Evolutionary conservation across 2,113 vertebrate species (phyloP), one percentile per base, ranked within the genome.

Genomic region (Anarhynchus alexandrinus): DNA sequence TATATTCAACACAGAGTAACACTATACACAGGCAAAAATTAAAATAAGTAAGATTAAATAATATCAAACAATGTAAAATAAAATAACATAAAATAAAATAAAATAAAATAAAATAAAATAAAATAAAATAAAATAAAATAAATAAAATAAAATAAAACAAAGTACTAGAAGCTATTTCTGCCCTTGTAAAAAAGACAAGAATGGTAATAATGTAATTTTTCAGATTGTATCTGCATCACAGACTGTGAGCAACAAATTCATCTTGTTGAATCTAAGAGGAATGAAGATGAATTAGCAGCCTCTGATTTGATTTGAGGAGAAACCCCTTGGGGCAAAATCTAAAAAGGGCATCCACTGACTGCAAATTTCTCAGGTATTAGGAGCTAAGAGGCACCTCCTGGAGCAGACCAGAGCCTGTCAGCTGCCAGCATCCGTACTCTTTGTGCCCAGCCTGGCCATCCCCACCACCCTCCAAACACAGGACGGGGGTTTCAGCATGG

Each of bases 371-470:
- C 20, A 43, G 83, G 13, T 5, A 11, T 23, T 22, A 21, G 29
- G 19, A 84, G 11, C 12, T 78, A 67, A 82, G 67, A 82, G 23
- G 1, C 9, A 32, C 5, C 10, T 64, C 38, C 22, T 66, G 29
- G 23, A 84, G 18, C 27, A 51, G 4, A 55, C 2, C 14, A 52
- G 30, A 65, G 45, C 20, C 15, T 7, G 4, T 43, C 15, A 69
- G 12, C 25, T 1, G 2, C 58, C 18, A 36, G 10, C 8, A 57
- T 29, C 40, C 0, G 0, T 7, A 14, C 0, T 1, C 4, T 78
- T 59, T 73, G 42, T 89, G 51, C 22, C 59, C n/a, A 12, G 5
- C 23, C 17, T n/a, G 21, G 3, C 40, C 7, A 5, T n/a, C 13
- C 10, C 0, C 3, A 61, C 9, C 0, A 3, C 7, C 1, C 4